These are phyloP conservation scores for Illadopsis cleaveri DNA, from an alignment of 2,113 vertebrate species.

Conservation along the genomic window DNA sequence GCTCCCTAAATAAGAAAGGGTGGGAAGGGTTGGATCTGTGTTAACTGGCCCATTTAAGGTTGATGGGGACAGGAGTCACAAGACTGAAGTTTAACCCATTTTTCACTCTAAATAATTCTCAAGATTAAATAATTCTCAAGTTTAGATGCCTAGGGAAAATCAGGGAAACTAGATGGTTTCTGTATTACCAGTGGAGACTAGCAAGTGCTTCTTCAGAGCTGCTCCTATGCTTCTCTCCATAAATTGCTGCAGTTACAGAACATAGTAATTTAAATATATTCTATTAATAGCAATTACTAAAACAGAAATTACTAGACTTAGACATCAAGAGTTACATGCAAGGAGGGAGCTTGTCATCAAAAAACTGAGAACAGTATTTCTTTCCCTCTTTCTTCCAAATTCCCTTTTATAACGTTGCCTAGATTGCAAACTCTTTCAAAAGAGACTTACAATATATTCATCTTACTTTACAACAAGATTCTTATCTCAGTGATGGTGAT, in stretches of 20 bases:
- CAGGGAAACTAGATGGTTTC: not conserved
- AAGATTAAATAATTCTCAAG: not conserved
- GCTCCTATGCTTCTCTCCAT: not conserved
- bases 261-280: not conserved
- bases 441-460: not conserved
- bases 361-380: not conserved
- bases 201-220: not conserved
- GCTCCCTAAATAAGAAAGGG: not conserved
- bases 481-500: not conserved
- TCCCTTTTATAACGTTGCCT: not conserved
- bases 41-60: not conserved
- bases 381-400: not conserved
- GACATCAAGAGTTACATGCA: not conserved
- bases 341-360: not conserved
- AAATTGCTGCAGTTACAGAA: not conserved
- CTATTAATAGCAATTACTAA: not conserved
- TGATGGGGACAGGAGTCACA: not conserved
- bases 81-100: not conserved
- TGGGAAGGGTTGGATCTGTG: not conserved
- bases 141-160: not conserved
- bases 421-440: not conserved
- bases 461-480: not conserved
- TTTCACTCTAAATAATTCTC: not conserved
- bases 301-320: not conserved
- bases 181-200: not conserved